phyloP scores from a whole-genome alignment of 2,797 vertebrate species.

The Loriculus beryllinus region DNA sequence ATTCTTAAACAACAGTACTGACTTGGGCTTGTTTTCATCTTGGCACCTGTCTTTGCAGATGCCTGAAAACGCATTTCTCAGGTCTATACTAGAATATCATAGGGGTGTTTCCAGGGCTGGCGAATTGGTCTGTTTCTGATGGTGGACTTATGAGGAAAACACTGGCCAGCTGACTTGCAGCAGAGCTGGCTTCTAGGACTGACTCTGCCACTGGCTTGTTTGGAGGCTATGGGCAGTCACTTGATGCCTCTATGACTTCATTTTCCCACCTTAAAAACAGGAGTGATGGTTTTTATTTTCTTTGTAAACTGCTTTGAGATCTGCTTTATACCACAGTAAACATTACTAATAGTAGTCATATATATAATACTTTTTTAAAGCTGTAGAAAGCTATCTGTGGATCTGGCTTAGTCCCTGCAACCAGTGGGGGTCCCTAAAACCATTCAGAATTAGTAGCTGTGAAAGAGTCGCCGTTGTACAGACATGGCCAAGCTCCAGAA shows the following conservation, averaged over 20 bases:
- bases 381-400: not conserved
- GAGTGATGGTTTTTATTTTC: not conserved
- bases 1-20: not conserved
- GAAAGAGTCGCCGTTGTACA: not conserved
- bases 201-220: not conserved
- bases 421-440: not conserved
- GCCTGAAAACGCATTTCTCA: not conserved
- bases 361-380: not conserved
- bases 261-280: not conserved
- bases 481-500: not conserved
- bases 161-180: not conserved
- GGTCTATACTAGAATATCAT: not conserved
- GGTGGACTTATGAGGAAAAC: not conserved
- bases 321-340: not conserved
- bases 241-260: not conserved
- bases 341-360: not conserved
- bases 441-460: not conserved
- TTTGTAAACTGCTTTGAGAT: not conserved
- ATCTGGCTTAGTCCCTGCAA: not conserved
- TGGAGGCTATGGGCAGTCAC: not conserved
- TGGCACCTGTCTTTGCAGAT: not conserved
- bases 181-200: not conserved
- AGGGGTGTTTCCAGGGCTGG: not conserved
- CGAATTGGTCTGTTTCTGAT: not conserved
- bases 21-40: not conserved